A percentile compares a stretch with the other conserved stretches of the same genome.
These are phyloP conservation scores for Hirtodrosophila confusa DNA, from an alignment of 2,888 invertebrate genomes.

Conservation along the genomic window DNA sequence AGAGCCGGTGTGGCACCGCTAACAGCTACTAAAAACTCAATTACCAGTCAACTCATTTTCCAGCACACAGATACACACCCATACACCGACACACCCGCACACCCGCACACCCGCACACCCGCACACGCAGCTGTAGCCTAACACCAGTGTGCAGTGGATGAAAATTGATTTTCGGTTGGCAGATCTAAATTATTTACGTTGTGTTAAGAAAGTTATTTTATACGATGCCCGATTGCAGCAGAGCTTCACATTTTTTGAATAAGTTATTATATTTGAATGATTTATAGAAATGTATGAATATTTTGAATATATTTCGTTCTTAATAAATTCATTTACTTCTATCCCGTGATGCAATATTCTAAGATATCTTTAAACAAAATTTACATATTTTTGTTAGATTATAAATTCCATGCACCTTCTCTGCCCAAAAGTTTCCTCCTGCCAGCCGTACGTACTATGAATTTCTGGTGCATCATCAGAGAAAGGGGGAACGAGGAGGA, in stretches of 20 bases:
- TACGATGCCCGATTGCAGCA: not conserved
- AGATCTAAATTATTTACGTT: conserved; percentile 37
- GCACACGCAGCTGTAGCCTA: conserved; percentile 8
- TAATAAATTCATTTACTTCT: too few species aligned
- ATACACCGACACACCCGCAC: conserved; percentile 3
- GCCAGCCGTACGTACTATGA: conserved; percentile 27
- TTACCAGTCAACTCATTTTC: conserved; percentile 62
- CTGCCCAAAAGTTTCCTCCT: conserved; percentile 28
- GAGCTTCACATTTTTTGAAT: too few species aligned
- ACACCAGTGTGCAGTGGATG: conserved; percentile 15
- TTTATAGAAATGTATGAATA: too few species aligned
- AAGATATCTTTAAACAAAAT: not conserved
- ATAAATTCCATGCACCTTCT: conserved; percentile 14
- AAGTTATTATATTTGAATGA: too few species aligned
- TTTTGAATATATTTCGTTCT: too few species aligned
- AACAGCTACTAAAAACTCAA: conserved; percentile 77
- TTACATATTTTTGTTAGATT: conserved; percentile 5
- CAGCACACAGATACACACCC: conserved; percentile 19
- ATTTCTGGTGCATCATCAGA: conserved; percentile 21
- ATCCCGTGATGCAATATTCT: too few species aligned
- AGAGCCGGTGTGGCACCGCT: conserved; percentile 63
- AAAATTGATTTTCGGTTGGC: conserved; percentile 43
- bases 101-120: conserved; percentile 7
- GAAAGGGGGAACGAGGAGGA: not conserved
- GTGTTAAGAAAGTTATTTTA: conserved; percentile 16